These are phyloP conservation scores for Bombus difficillimus DNA, from an alignment of 1,140 invertebrate genomes.

Conservation along the genomic window DNA sequence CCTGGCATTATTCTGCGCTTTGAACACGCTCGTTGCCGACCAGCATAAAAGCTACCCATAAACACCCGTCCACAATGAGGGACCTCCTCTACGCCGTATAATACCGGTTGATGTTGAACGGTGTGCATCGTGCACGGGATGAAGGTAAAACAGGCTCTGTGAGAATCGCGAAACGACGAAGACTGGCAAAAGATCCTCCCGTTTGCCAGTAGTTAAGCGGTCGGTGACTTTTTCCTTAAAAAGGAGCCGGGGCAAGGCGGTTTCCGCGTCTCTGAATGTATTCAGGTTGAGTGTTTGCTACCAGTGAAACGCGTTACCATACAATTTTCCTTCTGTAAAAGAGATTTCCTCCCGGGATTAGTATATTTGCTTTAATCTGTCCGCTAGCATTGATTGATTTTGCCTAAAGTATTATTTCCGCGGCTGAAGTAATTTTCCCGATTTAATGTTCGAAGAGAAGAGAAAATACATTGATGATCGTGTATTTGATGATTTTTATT, in stretches of 20 bases:
- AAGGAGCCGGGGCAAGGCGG: constrained; percentile 17
- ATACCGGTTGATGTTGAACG: constrained; percentile 16
- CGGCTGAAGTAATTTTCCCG: not conserved
- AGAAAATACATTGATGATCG: not conserved
- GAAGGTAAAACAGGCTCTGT: constrained; percentile 11
- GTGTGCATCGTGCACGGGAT: not conserved
- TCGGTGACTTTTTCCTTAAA: constrained; percentile 50
- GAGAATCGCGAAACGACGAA: constrained; percentile 23
- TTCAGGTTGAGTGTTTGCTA: not conserved
- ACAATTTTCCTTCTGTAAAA: not conserved
- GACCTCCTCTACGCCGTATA: constrained; percentile 12
- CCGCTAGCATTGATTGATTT: not conserved
- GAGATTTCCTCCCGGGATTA: not conserved
- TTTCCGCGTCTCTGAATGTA: constrained; percentile 19
- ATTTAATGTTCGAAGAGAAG: not conserved
- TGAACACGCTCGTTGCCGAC: constrained; percentile 19
- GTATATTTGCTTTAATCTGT: not conserved
- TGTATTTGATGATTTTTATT: not conserved
- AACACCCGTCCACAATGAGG: constrained; percentile 40
- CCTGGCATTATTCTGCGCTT: constrained; percentile 22
- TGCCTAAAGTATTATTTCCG: not conserved
- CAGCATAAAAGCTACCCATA: constrained; percentile 38
- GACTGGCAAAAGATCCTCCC: constrained; percentile 10
- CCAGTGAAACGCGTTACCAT: not conserved
- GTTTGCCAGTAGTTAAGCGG: constrained; percentile 45